Base-by-base conservation (phyloP, 1,140 invertebrate genomes). In the Drosophila fuyamai region DNA sequence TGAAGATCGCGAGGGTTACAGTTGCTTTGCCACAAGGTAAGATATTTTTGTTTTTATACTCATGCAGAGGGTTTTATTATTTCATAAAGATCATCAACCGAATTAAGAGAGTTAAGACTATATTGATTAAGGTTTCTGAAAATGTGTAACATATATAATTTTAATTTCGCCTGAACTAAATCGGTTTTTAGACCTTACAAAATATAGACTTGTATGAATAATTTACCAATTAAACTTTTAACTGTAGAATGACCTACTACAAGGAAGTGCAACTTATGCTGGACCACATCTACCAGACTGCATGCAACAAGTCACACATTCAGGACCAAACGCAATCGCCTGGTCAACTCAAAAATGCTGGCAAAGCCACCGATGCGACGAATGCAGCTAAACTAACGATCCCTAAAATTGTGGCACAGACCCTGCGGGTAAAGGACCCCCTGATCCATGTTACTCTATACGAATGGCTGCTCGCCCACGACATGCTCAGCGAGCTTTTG, bases 401-500 rank as follows among this genome's bases (percentile, higher is more conserved):
- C 14, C 77, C 78, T 4, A 92, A 94, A 47, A 93, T 94, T 4
- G 93, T 94, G 38, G 73, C 92, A 0, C 88, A 95, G 36, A 88
- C 93, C 0, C 83, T 95, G 2, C 92, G 94, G 50, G 93, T 93
- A 2, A 93, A 96, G 10, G 98, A 99, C 93, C 97, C 99, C 91
- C 93, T 98, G 9, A 94, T 98, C 50, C 98, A 99, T 92, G 95
- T 97, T 0, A 95, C 96, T 0, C 93, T 99, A 0, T 99, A 99
- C 91, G 96, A 98, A 76, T 99, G 98, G 98, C 94, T 99, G 91
- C 95, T 98, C 38, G 95, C 95, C 4, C 84, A 91, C 68, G 91
- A 93, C 65, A 82, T 97, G 81, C 94, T 95, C 53, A 95, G 96
- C 66, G 97, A 97, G 91, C 92, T 99, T 58, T 93, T 98, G 60